Evolutionary conservation across 2,113 vertebrate genomes (phyloP).

Genomic region (Archilochus colubris): DNA sequence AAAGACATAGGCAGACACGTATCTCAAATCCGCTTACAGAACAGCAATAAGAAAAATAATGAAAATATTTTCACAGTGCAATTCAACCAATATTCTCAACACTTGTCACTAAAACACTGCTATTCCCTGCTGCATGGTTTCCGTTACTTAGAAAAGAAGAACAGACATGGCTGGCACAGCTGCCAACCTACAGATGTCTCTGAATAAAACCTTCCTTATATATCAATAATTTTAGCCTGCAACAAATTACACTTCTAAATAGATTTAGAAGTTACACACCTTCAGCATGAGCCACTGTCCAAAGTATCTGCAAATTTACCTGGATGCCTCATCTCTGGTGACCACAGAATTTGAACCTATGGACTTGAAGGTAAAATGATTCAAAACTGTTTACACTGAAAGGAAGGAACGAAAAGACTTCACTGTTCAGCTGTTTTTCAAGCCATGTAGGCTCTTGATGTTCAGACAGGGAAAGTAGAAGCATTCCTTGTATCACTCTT

Average conservation of each 20-base stretch:
- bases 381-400: neutral
- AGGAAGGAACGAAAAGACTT: neutral
- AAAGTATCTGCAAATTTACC: constrained; percentile 12
- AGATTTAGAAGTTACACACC: constrained; percentile 4
- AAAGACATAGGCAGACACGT: neutral
- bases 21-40: constrained; percentile 1
- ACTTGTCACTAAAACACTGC: constrained; percentile 40
- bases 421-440: neutral
- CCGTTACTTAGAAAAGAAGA: constrained; percentile 23
- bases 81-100: constrained; percentile 50
- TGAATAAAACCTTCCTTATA: constrained; percentile 63
- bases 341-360: neutral
- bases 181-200: constrained; percentile 73
- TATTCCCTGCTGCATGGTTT: constrained; percentile 38
- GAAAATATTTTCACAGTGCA: constrained; percentile 52
- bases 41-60: constrained; percentile 42
- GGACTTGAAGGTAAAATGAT: neutral
- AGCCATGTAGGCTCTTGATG: neutral
- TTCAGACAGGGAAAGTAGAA: neutral
- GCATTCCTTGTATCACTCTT: neutral
- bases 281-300: neutral
- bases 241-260: constrained; percentile 36
- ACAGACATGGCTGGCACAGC: constrained; percentile 63
- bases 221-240: constrained; percentile 39
- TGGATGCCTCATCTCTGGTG: neutral